Conservation (phyloP, 2,888 invertebrate genomes). For the Carpatolechia fugitivella region DNA sequence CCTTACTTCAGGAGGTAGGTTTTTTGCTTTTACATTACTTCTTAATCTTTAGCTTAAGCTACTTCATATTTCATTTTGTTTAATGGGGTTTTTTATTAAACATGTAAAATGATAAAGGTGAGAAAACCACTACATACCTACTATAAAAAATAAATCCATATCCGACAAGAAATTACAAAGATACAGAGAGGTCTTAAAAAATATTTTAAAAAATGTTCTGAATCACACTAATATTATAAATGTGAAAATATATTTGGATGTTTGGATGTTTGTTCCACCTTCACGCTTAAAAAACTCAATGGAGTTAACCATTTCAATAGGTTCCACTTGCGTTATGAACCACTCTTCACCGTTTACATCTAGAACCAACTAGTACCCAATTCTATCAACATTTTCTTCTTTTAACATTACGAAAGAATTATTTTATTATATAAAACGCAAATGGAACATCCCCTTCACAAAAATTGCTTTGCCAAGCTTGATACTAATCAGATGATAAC, state of each 20-base stretch:
- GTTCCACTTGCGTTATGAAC: background rate
- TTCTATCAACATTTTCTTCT: background rate
- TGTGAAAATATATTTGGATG: too few relatives aligned
- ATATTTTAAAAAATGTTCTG: too few relatives aligned
- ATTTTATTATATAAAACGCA: background rate
- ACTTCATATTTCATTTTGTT: too few relatives aligned
- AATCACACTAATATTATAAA: too few relatives aligned
- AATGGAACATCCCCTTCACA: background rate
- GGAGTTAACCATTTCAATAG: background rate
- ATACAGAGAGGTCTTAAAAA: too few relatives aligned
- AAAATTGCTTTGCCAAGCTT: constrained; percentile 48
- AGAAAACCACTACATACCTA: too few relatives aligned
- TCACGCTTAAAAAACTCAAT: background rate
- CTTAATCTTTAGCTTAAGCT: background rate
- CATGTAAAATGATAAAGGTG: too few relatives aligned
- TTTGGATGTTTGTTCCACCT: too few relatives aligned
- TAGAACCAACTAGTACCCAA: background rate
- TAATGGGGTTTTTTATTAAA: too few relatives aligned
- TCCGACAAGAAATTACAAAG: too few relatives aligned
- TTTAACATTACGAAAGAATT: background rate
- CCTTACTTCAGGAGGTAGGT: constrained; percentile 84
- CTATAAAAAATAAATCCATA: too few relatives aligned
- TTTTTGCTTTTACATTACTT: background rate
- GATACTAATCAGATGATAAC: constrained; percentile 76
- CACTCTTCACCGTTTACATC: background rate